phyloP scores from a whole-genome alignment of 2,888 invertebrate species.

The Oscheius sp. region DNA sequence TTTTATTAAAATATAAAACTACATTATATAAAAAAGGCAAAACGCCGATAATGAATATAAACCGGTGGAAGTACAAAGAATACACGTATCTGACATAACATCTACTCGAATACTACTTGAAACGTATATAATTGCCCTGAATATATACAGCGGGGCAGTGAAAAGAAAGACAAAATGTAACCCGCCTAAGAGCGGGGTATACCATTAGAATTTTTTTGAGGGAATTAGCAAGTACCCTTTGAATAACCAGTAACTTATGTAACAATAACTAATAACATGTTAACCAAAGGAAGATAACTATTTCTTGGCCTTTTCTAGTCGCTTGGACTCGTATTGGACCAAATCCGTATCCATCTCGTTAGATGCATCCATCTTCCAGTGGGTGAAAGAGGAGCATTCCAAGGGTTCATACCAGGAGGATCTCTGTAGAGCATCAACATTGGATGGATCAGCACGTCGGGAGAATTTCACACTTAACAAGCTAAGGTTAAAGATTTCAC shows the following conservation, averaged over 20 bases:
- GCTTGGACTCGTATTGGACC: slow-evolving; percentile 14
- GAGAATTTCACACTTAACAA: slow-evolving; percentile 14
- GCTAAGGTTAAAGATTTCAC: not conserved
- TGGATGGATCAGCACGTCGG: not conserved
- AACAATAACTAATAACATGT: slow-evolving; percentile 15
- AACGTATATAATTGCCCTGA: not conserved
- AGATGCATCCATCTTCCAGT: slow-evolving; percentile 21
- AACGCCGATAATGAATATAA: not conserved
- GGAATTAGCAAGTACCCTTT: slow-evolving; percentile 16
- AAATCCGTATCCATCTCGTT: slow-evolving; percentile 16
- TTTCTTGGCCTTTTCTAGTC: slow-evolving; percentile 20
- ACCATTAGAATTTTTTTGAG: slow-evolving; percentile 2
- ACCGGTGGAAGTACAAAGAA: not conserved
- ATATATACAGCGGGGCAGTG: slow-evolving; percentile 9
- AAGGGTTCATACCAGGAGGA: slow-evolving; percentile 19
- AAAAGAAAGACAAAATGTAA: slow-evolving; percentile 1
- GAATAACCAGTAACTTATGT: slow-evolving; percentile 7
- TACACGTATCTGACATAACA: slow-evolving; percentile 13
- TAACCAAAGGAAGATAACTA: not conserved
- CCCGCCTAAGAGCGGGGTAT: not conserved
- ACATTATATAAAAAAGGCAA: too few relatives aligned
- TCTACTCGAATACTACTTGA: slow-evolving; percentile 11
- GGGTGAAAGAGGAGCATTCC: slow-evolving; percentile 24
- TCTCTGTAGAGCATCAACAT: slow-evolving; percentile 15
- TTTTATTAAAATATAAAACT: too few relatives aligned